Base-by-base conservation (phyloP, 2,888 invertebrate genomes). In the Chouioia cunea region DNA sequence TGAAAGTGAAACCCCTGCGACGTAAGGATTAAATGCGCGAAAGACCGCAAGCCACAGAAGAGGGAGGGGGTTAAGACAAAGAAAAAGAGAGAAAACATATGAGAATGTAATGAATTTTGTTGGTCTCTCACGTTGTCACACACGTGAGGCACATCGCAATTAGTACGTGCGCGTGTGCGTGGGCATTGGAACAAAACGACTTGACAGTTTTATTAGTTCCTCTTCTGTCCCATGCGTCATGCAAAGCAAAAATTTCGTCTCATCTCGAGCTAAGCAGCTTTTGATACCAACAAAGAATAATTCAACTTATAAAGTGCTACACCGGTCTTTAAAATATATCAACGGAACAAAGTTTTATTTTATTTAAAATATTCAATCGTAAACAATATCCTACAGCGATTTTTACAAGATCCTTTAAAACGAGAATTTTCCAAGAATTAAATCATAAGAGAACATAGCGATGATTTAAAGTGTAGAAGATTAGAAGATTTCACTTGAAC, bases 11-110 rank as follows among this genome's bases (percentile, higher is more conserved):
- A 57, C 62, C 62, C 58, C 65, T 64, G 58, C 65, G 53, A 68
- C 57, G 27, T 50, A 20, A 47, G 65, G 63, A 67, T 67, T 47
- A 52, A 27, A 73, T 66, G 62, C 27, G 48, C 54, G 43, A 67
- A 70, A 70, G 73, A 68, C 65, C 65, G 57, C 70, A 73, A 70
- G 62, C 67, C 70, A 68, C 68, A 66, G 54, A 60, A 64, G 43
- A 58, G 36, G 43, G 14, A 47, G 66, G 47, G 64, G 52, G 48
- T 4, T 48, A 53, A 70, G 65, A 54, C n/a, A 12, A 20, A 56
- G 15, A 66, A 27, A 20, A 53, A 64, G 44, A 62, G 4, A 44
- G 16, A 46, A 59, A 36, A 36, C 4, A 36, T 10, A 36, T 36
- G 36, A 36, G 36, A 36, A 12, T 36, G 36, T 36, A 36, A 36